A percentile compares a stretch with the other conserved stretches of the same genome.
Evolutionary conservation across 2,113 vertebrate species (phyloP).

Genomic region (Tympanuchus pallidicinctus): DNA sequence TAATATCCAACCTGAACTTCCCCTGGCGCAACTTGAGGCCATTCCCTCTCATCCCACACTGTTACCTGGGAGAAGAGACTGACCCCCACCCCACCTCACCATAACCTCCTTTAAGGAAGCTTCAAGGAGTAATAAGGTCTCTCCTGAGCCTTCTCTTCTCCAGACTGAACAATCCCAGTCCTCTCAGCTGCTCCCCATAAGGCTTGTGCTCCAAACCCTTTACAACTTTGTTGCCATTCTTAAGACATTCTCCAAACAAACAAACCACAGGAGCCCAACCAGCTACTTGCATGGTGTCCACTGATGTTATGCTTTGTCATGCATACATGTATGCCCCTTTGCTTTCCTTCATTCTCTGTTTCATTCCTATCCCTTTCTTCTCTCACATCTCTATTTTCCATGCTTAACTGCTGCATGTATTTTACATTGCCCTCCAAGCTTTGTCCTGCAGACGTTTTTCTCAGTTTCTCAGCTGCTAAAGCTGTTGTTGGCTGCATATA

Average conservation of each 20-base stretch:
- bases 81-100: neutral
- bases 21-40: neutral
- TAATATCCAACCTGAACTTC: neutral
- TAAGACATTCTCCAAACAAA: no score
- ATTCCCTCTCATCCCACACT: neutral
- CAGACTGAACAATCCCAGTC: neutral
- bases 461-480: neutral
- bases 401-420: fast-evolving
- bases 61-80: neutral
- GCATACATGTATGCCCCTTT: fast-evolving
- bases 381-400: neutral
- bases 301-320: neutral
- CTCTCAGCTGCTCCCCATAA: neutral
- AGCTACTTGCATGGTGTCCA: neutral
- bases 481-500: fast-evolving
- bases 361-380: neutral
- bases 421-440: neutral
- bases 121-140: neutral
- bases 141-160: neutral
- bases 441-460: neutral
- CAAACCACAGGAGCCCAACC: neutral
- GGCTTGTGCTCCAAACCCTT: neutral
- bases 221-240: no score
- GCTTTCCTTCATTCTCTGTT: neutral
- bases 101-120: neutral